These are phyloP conservation scores for Pseudopodoces humilis DNA, from an alignment of 2,113 vertebrate genomes.

Conservation along the genomic window DNA sequence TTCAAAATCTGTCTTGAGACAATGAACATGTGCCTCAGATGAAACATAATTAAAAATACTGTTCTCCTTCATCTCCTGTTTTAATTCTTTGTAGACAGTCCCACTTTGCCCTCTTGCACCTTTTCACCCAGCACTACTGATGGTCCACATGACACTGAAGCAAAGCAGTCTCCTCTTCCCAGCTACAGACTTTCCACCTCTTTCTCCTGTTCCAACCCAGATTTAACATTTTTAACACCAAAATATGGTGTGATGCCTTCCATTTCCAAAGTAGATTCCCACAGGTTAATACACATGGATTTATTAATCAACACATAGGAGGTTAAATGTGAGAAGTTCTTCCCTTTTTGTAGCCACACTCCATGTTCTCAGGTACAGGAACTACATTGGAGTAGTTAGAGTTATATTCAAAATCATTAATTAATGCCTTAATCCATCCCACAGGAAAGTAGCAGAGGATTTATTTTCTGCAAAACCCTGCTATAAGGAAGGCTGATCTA, in stretches of 20 bases:
- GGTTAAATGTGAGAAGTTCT: background rate
- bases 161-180: background rate
- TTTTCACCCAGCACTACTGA: background rate
- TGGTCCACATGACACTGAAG: fast-evolving
- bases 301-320: background rate
- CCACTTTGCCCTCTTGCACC: background rate
- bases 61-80: background rate
- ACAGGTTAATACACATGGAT: background rate
- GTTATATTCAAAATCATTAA: background rate
- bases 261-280: background rate
- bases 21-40: constrained; percentile 34
- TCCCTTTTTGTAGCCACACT: background rate
- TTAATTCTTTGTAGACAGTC: background rate
- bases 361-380: background rate
- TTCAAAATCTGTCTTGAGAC: constrained; percentile 57
- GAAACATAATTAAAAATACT: background rate
- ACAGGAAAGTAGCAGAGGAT: background rate
- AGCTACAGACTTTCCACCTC: background rate
- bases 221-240: background rate
- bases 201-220: background rate
- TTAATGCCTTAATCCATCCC: background rate
- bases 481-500: background rate
- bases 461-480: background rate
- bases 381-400: background rate
- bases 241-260: background rate